phyloP scores from a whole-genome alignment of 2,797 vertebrate species.

The Chaunax sp. region DNA sequence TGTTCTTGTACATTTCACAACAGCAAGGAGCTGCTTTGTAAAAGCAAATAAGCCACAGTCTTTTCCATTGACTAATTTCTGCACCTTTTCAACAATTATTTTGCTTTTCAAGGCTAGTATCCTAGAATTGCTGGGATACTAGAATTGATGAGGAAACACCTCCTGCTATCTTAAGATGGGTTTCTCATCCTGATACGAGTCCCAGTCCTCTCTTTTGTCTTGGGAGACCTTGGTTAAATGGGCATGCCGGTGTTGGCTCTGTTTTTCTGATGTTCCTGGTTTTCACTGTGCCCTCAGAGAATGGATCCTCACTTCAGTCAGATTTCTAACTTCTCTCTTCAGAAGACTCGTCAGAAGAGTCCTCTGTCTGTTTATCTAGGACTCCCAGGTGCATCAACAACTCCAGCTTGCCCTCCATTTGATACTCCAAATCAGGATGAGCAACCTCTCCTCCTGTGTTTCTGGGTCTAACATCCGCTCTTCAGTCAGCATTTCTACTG shows the following conservation, averaged over 20 bases:
- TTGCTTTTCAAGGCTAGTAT: background rate
- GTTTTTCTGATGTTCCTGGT: background rate
- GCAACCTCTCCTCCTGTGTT: conserved; percentile 5
- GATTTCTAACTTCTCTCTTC: conserved; percentile 18
- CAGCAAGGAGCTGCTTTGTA: background rate
- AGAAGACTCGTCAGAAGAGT: conserved; percentile 21
- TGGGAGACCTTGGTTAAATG: conserved; percentile 6
- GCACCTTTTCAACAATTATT: background rate
- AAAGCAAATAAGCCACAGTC: background rate
- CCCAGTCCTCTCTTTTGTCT: background rate
- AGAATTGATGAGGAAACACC: too few relatives aligned
- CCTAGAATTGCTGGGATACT: too few relatives aligned
- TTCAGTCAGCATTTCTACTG: conserved; percentile 8
- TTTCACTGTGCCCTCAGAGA: conserved; percentile 5
- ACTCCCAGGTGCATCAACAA: conserved; percentile 19
- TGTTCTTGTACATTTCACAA: background rate
- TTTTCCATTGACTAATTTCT: background rate
- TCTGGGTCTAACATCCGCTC: conserved; percentile 15
- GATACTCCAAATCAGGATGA: conserved; percentile 21
- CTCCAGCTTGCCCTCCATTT: conserved; percentile 11
- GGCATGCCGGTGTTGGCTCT: background rate
- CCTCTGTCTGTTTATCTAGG: conserved; percentile 22
- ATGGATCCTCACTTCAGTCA: conserved; percentile 6
- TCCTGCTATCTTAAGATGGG: too few relatives aligned
- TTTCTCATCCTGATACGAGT: conserved; percentile 1